Percentiles rank a stretch among this genome's conserved stretches.
phyloP scores from a whole-genome alignment of 2,797 vertebrate genomes.

The Enteromius argenteus region DNA sequence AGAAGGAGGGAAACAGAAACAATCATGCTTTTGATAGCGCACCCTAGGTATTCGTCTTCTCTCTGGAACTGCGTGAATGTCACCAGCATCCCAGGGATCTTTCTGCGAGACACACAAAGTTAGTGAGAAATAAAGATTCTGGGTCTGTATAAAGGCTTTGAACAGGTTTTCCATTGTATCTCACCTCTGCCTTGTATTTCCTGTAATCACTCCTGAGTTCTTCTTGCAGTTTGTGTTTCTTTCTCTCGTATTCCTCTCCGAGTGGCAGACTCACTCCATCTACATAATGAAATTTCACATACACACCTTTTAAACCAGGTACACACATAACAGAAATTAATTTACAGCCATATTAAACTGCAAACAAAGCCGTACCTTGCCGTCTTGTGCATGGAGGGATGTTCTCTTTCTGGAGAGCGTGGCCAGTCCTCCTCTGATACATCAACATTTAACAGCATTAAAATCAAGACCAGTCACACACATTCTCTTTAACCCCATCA shows the following conservation, averaged over 20 bases:
- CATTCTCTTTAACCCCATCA: background rate
- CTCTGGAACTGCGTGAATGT: conserved; percentile 51
- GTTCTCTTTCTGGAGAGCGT: conserved; percentile 24
- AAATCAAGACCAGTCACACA: background rate
- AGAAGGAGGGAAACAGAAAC: background rate
- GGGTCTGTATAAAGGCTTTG: background rate
- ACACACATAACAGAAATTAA: background rate
- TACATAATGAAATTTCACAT: background rate
- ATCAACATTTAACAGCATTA: background rate
- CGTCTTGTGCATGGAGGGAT: background rate
- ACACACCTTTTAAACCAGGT: background rate
- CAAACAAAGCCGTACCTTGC: conserved; percentile 16
- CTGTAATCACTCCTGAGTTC: conserved; percentile 92
- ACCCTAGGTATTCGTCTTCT: conserved; percentile 44
- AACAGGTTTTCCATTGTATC: background rate
- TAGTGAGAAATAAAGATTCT: background rate
- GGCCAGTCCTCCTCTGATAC: conserved; percentile 7
- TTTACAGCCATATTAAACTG: background rate
- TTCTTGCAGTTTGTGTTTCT: conserved; percentile 91
- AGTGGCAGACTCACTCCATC: conserved; percentile 85
- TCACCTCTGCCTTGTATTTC: conserved; percentile 90
- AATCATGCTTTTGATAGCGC: background rate
- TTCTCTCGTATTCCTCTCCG: conserved; percentile 90
- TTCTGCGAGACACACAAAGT: conserved; percentile 7
- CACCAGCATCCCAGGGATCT: conserved; percentile 12